Evolutionary conservation across 2,113 vertebrate genomes (phyloP), one percentile per base, ranked within the genome.

Genomic region (Dasyornis broadbenti): DNA sequence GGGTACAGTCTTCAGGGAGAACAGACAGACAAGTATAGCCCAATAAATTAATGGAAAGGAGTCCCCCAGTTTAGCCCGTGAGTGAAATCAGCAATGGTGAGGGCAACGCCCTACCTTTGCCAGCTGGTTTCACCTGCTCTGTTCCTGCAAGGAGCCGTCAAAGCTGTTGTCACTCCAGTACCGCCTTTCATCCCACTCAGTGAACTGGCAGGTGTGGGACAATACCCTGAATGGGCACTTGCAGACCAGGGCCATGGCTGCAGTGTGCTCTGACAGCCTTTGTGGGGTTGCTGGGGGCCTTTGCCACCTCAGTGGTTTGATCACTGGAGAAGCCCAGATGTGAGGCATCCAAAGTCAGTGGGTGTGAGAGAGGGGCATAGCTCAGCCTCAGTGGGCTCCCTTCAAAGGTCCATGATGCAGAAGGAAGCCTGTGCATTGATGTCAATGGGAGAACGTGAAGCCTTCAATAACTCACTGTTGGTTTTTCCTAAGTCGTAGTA

Each of bases 401-500:
- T 49, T 84, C 77, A 60, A 2, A 87, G 42, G 26, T 33, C 4
- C 0, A 7, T 69, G 77, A 13, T 42, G 18, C 76, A 61, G 37
- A 84, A 60, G 47, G 44, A 70, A 90, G 13, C 8, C 11, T 70
- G 11, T 68, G 39, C 4, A 1, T 35, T 65, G 31, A 35, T 19
- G 7, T 91, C 49, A 84, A 20, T 2, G 4, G n/a, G 31, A 89
- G 70, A 71, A 76, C 0, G 3, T 45, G 66, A 84, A 86, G 16
- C 26, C 40, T 71, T 92, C 60, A 60, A 0, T 70, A 81, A 81
- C 31, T 89, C 35, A 15, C 53, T 60, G 27, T 37, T 7, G 11
- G n/a, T 84, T 96, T 64, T 94, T 89, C 54, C 75, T 63, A 89
- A 96, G 33, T 77, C 17, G 26, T 49, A 73, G 80, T 39, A 40